Evolutionary conservation across 64 coral and sea anemone species (phyloP).

Genomic region (Montipora sp.): DNA sequence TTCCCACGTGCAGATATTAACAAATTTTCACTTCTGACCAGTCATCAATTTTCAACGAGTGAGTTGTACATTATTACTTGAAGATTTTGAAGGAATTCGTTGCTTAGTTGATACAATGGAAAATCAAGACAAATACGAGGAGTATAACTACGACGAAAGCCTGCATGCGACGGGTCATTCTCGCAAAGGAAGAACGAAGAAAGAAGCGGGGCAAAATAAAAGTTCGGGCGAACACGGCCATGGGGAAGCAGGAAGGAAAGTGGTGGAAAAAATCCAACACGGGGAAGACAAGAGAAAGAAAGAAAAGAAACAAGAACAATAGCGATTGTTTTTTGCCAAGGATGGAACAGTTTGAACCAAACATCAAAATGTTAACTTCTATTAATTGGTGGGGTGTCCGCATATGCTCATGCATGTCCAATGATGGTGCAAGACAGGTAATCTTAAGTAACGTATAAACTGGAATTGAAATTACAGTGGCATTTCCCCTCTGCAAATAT

Average conservation of each 20-base stretch:
- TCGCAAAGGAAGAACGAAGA: constrained; percentile 92
- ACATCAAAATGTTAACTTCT: background rate
- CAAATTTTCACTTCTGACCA: background rate
- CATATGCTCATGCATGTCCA: background rate
- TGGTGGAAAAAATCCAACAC: constrained; percentile 88
- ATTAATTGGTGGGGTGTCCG: too few species aligned
- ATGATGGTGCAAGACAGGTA: background rate
- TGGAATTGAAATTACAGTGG: too few species aligned
- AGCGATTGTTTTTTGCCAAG: background rate
- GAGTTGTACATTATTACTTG: too few species aligned
- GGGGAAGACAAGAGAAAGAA: constrained; percentile 97
- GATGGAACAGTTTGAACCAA: background rate
- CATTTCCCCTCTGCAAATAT: background rate
- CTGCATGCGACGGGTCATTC: constrained; percentile 78
- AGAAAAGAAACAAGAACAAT: constrained; percentile 75
- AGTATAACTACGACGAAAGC: constrained; percentile 94
- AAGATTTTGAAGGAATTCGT: too few species aligned
- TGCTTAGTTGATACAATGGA: constrained; percentile 48
- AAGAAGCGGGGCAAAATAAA: constrained; percentile 92
- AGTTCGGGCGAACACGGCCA: constrained; percentile 51
- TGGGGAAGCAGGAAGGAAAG: constrained; percentile 86
- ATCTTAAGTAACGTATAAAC: too few species aligned
- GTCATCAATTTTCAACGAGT: background rate
- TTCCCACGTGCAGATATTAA: background rate
- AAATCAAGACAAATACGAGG: constrained; percentile 81